Base-by-base conservation (phyloP, 2,888 invertebrate genomes). In the Patella ulyssiponensis region DNA sequence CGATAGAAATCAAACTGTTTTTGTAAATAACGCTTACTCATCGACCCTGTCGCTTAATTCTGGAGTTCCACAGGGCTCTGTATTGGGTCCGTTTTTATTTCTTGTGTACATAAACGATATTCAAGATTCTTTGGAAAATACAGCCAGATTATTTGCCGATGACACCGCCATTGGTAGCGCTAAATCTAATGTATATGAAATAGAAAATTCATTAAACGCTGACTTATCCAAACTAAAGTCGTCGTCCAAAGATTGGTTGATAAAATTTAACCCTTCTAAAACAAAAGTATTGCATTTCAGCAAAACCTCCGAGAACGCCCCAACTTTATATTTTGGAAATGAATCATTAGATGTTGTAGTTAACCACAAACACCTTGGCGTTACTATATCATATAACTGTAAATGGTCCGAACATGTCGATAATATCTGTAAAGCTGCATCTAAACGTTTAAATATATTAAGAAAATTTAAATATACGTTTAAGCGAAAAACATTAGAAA, bases 41-140 rank as follows among this genome's bases (percentile, higher is more conserved):
- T 12, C 69, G 15, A 4, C 4, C 2, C 2, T 56, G 54, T 4
- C 12, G 12, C 17, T 77, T 23, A 17, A 17, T n/a, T 73, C 71
- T 20, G 64, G 74, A 14, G 76, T 74, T 1, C 76, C 78, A 15
- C 80, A 76, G 17, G 78, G 78, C 17, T 78, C 78, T 15, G 76
- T 73, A 15, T 44, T 80, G 52, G 80, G 78, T 2, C 73, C 76
- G 2, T 33, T 80, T 2, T 33, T 80, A 3, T 77, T 80, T 69
- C 33, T 80, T 0, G n/a, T 78, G n/a, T 78, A 80, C 54, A 54
- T 77, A 69, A 80, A 79, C 20, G 74, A 79, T 33, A 71, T 74
- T 23, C 51, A 75, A 15, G 75, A 69, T 23, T 44, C 52, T 17
- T 15, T 75, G 14, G 12, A 58, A 12, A 76, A 69, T 12, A 27